A percentile compares a stretch with the other conserved stretches of the same genome.
Evolutionary conservation across 2,797 vertebrate species (phyloP).

Genomic region (Darevskia mixta): DNA sequence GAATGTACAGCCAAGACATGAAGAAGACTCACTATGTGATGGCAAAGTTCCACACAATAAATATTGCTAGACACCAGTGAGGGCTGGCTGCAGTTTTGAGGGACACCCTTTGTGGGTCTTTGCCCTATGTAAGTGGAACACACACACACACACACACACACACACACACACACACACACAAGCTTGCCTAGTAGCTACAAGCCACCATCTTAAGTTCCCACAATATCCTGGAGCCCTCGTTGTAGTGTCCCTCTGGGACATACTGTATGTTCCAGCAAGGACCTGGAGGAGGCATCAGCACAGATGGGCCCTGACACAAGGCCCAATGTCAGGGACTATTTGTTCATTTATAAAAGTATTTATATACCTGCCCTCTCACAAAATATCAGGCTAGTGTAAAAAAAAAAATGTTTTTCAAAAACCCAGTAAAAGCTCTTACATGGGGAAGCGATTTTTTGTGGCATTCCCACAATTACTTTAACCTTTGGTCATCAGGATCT

Average conservation of each 20-base stretch:
- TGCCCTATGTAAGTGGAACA: too few species aligned
- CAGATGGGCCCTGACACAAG: neutral
- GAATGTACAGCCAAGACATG: neutral
- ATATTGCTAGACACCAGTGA: neutral
- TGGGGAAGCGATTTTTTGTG: neutral
- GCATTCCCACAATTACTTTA: neutral
- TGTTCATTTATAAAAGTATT: too few species aligned
- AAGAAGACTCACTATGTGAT: neutral
- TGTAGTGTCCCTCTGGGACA: neutral
- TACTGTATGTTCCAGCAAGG: too few species aligned
- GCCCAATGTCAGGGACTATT: neutral
- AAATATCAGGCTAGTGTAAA: too few species aligned
- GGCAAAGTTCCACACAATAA: neutral
- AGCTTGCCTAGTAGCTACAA: neutral
- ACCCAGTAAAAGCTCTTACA: too few species aligned
- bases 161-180: too few species aligned
- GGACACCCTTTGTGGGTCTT: neutral
- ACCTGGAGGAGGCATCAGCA: too few species aligned
- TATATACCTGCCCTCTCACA: too few species aligned
- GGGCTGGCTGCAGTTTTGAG: neutral
- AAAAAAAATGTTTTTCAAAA: too few species aligned
- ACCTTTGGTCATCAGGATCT: neutral
- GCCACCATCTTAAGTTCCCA: neutral
- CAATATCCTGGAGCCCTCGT: neutral
- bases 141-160: too few species aligned